Evolutionary conservation across 2,888 invertebrate species (phyloP).

Genomic region (Chirona hameri): DNA sequence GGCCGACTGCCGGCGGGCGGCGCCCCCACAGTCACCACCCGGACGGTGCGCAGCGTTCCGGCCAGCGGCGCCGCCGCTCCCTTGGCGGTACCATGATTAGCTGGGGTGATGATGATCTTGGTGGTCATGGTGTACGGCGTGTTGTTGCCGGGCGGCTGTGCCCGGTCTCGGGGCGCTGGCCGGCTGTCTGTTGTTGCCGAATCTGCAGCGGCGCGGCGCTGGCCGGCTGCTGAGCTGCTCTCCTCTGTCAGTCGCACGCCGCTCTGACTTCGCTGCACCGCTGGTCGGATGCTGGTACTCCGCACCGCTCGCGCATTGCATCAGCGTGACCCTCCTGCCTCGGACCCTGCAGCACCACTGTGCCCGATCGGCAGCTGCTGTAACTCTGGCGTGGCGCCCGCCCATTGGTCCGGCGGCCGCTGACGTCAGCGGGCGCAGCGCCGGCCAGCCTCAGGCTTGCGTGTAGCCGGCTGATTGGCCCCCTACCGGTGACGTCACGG

Average conservation of each 20-base stretch:
- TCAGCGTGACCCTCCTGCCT: no score
- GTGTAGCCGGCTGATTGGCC: neutral
- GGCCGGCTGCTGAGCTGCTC: no score
- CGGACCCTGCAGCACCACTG: neutral
- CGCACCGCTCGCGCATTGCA: neutral
- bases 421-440: neutral
- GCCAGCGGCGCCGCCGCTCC: neutral
- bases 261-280: neutral
- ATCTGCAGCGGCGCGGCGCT: no score
- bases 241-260: neutral
- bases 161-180: neutral
- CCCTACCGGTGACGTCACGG: neutral
- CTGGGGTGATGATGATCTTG: neutral
- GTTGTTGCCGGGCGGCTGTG: neutral
- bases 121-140: conserved; percentile 24
- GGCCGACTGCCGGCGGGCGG: no score
- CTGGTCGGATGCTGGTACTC: neutral
- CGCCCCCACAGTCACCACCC: neutral
- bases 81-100: neutral
- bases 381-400: neutral
- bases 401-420: neutral
- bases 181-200: no score
- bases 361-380: neutral
- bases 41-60: neutral
- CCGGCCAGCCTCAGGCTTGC: no score